phyloP scores from a whole-genome alignment of 2,888 invertebrate genomes.

The Plusia festucae region DNA sequence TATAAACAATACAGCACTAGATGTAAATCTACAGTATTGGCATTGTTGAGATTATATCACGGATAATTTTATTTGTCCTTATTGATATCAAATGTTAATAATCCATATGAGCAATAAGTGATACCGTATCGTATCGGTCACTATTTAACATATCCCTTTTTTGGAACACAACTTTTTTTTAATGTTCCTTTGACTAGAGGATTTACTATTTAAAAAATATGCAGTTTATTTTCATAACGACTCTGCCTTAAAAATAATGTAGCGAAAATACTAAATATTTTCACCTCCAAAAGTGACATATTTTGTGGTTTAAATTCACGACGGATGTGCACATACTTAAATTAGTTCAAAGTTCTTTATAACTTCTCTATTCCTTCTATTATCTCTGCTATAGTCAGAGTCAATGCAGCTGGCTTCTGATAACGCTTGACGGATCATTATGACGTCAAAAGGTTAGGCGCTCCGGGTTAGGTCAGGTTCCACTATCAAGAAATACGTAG shows the following conservation, averaged over 20 bases:
- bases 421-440: constrained; percentile 23
- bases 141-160: neutral
- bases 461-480: constrained; percentile 5
- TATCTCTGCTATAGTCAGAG: constrained; percentile 14
- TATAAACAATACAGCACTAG: constrained; percentile 1
- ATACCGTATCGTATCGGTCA: constrained; percentile 37
- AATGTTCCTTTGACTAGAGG: too few relatives aligned
- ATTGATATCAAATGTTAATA: too few relatives aligned
- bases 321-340: neutral
- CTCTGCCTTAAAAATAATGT: too few relatives aligned
- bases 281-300: neutral
- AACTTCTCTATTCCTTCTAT: neutral
- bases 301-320: neutral
- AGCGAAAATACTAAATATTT: too few relatives aligned
- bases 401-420: constrained; percentile 18
- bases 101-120: neutral
- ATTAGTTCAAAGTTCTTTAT: neutral
- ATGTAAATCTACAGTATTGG: neutral
- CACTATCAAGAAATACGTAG: constrained; percentile 7
- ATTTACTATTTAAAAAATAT: too few relatives aligned
- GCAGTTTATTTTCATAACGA: too few relatives aligned
- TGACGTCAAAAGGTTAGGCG: constrained; percentile 35
- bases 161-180: neutral
- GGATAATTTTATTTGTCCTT: constrained; percentile 1
- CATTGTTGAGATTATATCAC: neutral